These are phyloP conservation scores for Pinna nobilis DNA, from an alignment of 1,140 invertebrate genomes.

Conservation along the genomic window DNA sequence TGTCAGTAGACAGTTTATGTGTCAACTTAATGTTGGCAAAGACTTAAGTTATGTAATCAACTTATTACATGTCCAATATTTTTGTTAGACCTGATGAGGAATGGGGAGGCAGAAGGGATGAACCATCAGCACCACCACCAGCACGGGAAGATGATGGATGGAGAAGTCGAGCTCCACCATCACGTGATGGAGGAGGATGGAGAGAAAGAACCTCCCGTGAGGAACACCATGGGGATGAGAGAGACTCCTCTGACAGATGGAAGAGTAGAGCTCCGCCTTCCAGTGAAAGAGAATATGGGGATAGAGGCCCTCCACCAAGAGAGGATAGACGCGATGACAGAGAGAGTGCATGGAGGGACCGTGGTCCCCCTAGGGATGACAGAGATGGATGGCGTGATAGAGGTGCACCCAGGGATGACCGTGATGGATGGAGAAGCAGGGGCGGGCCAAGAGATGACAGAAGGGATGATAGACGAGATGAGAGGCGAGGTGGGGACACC, in stretches of 20 bases:
- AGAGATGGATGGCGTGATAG: slow-evolving; percentile 40
- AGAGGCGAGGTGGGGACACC: slow-evolving; percentile 17
- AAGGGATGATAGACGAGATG: slow-evolving; percentile 20
- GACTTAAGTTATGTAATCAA: too few species aligned
- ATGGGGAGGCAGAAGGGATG: slow-evolving; percentile 20
- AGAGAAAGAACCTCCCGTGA: slow-evolving; percentile 15
- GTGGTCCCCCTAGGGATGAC: slow-evolving; percentile 43
- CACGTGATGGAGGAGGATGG: too few species aligned
- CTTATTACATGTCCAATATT: too few species aligned
- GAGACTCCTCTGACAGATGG: too few species aligned
- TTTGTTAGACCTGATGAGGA: slow-evolving; percentile 13
- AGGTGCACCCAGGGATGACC: slow-evolving; percentile 23
- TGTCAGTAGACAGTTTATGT: too few species aligned
- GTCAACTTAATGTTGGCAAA: too few species aligned
- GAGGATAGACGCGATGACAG: slow-evolving; percentile 28
- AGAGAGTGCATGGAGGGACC: slow-evolving; percentile 20
- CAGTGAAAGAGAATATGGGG: slow-evolving; percentile 6
- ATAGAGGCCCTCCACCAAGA: slow-evolving; percentile 23
- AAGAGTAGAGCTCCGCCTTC: background rate
- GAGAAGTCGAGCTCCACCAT: too few species aligned
- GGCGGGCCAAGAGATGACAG: slow-evolving; percentile 24
- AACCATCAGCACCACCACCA: too few species aligned
- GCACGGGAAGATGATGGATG: slow-evolving; percentile 7
- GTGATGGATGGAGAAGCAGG: slow-evolving; percentile 12
- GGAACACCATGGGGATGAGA: slow-evolving; percentile 17